phyloP scores from a whole-genome alignment of 2,888 invertebrate genomes.

The Palloptera scutellata region DNA sequence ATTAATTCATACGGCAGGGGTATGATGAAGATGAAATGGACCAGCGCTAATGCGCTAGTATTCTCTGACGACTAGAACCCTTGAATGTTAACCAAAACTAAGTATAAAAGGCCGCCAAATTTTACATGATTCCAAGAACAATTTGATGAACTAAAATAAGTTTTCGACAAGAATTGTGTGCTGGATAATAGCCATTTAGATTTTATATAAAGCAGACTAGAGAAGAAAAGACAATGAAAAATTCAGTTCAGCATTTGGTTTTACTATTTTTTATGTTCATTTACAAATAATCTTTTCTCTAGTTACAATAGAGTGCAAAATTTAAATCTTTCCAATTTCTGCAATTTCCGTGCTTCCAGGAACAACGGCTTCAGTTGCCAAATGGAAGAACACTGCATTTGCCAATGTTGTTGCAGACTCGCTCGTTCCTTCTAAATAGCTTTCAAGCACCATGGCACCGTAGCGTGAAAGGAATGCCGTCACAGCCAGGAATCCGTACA shows the following conservation, averaged over 20 bases:
- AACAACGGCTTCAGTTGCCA: slow-evolving; percentile 38
- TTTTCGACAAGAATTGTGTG: no score
- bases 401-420: slow-evolving; percentile 45
- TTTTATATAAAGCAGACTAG: no score
- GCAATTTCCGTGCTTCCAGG: not conserved
- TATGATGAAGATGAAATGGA: slow-evolving; percentile 50
- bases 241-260: no score
- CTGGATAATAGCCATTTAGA: no score
- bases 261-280: no score
- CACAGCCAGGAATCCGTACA: slow-evolving; percentile 46
- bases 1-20: slow-evolving; percentile 50
- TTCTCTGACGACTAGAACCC: slow-evolving; percentile 45
- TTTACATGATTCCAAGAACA: no score
- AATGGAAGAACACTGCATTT: slow-evolving; percentile 40
- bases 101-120: no score
- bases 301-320: no score
- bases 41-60: slow-evolving; percentile 47
- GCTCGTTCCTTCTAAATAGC: slow-evolving; percentile 38
- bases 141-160: no score
- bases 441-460: slow-evolving; percentile 43
- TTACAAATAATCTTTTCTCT: no score
- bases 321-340: no score
- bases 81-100: slow-evolving; percentile 53
- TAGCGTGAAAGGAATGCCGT: slow-evolving; percentile 43
- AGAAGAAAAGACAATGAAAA: no score